Conservation (phyloP, 1,140 invertebrate species). For the Brachionus asplanchnoidis region DNA sequence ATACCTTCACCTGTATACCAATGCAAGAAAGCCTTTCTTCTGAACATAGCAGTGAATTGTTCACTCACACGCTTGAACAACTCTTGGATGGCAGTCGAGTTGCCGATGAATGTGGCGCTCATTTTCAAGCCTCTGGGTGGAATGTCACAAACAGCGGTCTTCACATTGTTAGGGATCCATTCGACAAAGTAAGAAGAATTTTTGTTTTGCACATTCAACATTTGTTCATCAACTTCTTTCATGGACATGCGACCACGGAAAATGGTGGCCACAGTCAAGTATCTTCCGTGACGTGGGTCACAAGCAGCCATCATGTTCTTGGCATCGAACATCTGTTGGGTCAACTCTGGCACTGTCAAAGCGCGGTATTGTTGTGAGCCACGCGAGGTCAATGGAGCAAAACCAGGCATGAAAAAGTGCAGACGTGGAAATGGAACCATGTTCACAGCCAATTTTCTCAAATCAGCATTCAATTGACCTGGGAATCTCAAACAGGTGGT, state of each 20-base stretch:
- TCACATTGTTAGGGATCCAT: constrained; percentile 91
- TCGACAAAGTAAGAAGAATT: constrained; percentile 77
- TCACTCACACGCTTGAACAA: constrained; percentile 57
- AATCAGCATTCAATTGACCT: no score
- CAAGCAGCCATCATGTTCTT: constrained; percentile 84
- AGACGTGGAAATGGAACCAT: constrained; percentile 79
- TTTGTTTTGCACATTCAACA: constrained; percentile 55
- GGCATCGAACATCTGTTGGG: constrained; percentile 65
- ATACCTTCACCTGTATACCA: no score
- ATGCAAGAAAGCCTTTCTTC: no score
- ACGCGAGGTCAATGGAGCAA: constrained; percentile 58
- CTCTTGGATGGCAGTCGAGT: constrained; percentile 42
- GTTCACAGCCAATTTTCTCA: constrained; percentile 83
- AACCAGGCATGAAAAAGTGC: constrained; percentile 48
- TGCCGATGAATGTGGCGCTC: constrained; percentile 73
- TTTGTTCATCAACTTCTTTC: constrained; percentile 57
- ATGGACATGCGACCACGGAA: constrained; percentile 69
- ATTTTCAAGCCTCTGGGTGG: no score
- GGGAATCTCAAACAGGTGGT: no score
- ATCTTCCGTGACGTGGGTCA: constrained; percentile 66
- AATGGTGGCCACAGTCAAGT: constrained; percentile 75
- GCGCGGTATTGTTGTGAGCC: constrained; percentile 57
- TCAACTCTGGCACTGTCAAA: constrained; percentile 66
- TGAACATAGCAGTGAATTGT: constrained; percentile 82
- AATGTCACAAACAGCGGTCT: no score